Evolutionary conservation across 92 coral and sea anemone genomes (phyloP).

Genomic region (Pocillopora meandrina): DNA sequence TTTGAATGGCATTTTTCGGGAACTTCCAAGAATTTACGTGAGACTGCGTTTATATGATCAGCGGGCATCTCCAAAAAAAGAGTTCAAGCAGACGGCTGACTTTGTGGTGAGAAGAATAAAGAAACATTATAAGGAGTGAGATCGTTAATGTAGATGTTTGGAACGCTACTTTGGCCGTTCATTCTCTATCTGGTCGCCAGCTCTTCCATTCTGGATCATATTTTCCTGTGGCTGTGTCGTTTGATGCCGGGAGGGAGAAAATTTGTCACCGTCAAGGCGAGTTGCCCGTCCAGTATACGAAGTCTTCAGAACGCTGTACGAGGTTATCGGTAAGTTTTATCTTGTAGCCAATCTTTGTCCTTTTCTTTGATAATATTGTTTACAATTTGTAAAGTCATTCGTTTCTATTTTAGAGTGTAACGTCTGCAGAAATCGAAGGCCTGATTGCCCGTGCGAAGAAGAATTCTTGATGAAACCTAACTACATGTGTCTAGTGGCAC

Average conservation of each 20-base stretch:
- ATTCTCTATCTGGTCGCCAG: slow-evolving; percentile 65
- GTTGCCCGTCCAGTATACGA: slow-evolving; percentile 65
- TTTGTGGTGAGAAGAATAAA: slow-evolving; percentile 39
- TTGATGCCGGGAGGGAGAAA: slow-evolving; percentile 99
- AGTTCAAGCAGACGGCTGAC: slow-evolving; percentile 28
- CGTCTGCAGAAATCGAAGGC: neutral
- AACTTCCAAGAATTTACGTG: neutral
- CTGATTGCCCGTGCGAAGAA: neutral
- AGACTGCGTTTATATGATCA: slow-evolving; percentile 37
- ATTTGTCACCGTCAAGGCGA: slow-evolving; percentile 83
- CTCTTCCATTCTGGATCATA: slow-evolving; percentile 68
- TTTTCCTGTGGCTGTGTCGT: slow-evolving; percentile 68
- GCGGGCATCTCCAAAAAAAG: slow-evolving; percentile 31
- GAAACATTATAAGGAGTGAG: slow-evolving; percentile 39
- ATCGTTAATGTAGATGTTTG: slow-evolving; percentile 75
- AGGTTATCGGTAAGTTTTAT: slow-evolving; percentile 61
- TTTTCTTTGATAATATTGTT: neutral
- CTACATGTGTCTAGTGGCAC: neutral
- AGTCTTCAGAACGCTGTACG: slow-evolving; percentile 58
- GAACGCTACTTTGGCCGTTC: slow-evolving; percentile 61
- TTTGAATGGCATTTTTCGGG: no score
- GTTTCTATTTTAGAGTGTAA: neutral
- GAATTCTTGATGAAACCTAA: neutral
- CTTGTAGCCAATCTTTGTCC: neutral
- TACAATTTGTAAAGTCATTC: neutral